These are phyloP conservation scores for Litocranius walleri DNA, from an alignment of 2,113 vertebrate species.

Conservation along the genomic window DNA sequence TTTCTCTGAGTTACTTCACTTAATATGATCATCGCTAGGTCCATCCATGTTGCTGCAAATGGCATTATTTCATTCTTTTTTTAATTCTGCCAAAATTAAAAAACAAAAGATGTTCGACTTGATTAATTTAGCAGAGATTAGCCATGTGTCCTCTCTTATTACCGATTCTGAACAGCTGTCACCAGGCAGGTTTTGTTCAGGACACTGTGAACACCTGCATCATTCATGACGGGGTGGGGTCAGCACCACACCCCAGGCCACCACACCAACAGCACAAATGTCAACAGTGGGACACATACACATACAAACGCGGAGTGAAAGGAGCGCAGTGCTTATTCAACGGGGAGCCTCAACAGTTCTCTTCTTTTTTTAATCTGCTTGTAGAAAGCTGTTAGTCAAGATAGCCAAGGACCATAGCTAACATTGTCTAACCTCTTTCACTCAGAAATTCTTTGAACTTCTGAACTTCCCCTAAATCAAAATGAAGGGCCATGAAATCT, in stretches of 20 bases:
- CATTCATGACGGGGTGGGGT: background rate
- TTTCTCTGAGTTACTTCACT: background rate
- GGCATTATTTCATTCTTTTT: background rate
- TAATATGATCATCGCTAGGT: background rate
- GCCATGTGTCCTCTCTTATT: constrained; percentile 24
- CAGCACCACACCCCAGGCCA: background rate
- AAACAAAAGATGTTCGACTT: background rate
- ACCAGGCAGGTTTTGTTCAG: constrained; percentile 56
- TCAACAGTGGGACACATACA: background rate
- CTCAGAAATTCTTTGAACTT: background rate
- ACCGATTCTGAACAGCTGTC: constrained; percentile 61
- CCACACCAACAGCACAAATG: background rate
- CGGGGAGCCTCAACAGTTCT: background rate
- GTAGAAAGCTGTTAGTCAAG: background rate
- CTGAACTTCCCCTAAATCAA: background rate
- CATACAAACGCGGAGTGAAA: accelerated
- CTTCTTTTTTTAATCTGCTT: background rate
- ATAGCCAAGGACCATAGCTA: background rate
- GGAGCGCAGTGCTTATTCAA: background rate
- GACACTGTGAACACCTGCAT: constrained; percentile 53
- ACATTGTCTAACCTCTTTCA: background rate
- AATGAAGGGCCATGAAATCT: background rate
- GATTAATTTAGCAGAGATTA: constrained; percentile 37
- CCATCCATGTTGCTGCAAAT: background rate
- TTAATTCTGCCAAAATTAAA: background rate